Evolutionary conservation across 2,113 vertebrate genomes (phyloP), one percentile per base, ranked within the genome.

Genomic region (Tapirus terrestris): DNA sequence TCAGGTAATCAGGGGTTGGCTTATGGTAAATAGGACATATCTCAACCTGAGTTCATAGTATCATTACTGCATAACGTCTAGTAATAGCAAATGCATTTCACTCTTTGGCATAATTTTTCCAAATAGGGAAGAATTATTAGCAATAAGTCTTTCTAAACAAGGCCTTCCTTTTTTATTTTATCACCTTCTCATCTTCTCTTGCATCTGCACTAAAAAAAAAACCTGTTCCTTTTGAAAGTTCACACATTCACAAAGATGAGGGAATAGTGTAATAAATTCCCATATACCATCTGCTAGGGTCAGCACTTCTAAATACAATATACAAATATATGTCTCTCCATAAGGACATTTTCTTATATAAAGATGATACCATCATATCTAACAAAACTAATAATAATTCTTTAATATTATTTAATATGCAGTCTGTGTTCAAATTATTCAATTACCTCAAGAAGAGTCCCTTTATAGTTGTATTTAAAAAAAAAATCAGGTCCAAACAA

Each of bases 381-480:
- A 90, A 90, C 13, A 81, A 82, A 91, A 90, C 86, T 20, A 84
- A 60, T 29, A 39, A 21, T 51, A 39, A 86, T 76, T 89, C n/a
- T 76, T 82, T 77, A 51, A 63, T 79, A 33, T 27, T 70, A 84
- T 16, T 94, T 65, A 91, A 23, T n/a, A 72, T 43, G 36, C 8
- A 72, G 11, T 83, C 53, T 27, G 17, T 48, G 4, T 70, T 72
- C 60, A 82, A 73, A 79, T 48, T 80, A 72, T 56, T 58, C 39
- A 73, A 20, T 33, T 43, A 53, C 58, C 33, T 48, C 9, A 16
- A 80, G 75, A 91, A 58, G 21, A 16, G 14, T 27, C 36, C 48
- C 53, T 45, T 27, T 2, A 73, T 48, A 17, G 16, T 58, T 84
- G 9, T 82, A 53, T 80, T 83, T 53, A 2, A 25, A 16, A 70